Base-by-base conservation (phyloP, 2,113 vertebrate species). In the Tichodroma muraria region DNA sequence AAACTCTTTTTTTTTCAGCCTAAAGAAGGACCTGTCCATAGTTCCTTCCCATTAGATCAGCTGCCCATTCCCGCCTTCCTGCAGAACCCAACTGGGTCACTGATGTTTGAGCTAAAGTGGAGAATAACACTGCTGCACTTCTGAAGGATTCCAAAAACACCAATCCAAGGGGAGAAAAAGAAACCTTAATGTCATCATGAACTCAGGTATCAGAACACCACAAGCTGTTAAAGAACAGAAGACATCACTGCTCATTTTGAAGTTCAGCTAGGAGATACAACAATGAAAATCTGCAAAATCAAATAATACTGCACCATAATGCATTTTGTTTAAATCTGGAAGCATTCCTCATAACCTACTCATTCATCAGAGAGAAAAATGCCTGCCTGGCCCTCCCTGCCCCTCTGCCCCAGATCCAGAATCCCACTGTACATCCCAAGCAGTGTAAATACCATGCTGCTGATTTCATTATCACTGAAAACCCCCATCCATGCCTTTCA, bases 331-430 rank as follows among this genome's bases (percentile, higher is more conserved):
- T 50, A 79, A 30, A 91, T 82, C 28, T 76, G 52, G 70, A 92
- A 81, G 22, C 11, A 28, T 56, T 96, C 49, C 69, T 92, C 37
- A 7, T 38, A 77, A 88, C 24, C 42, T 71, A 14, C 52, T 71
- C 47, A 56, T 68, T 89, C 33, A 35, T 73, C 47, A 86, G 33
- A 42, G 25, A 35, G 21, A 81, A 93, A 86, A 95, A 89, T 30
- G n/a, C 61, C 64, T 83, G 59, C 38, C 56, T 75, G 68, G n/a
- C 64, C 84, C 30, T 66, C 79, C 35, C n/a, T 81, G 30, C 22
- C 60, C 42, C 60, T 63, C 35, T 66, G 63, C 9, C 27, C 31
- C 60, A 40, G 33, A 31, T 71, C 37, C 75, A 86, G n/a, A 35
- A 85, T 40, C 27, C 33, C 40, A 42, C 27, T 28, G 25, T 19